Conservation (phyloP, 2,797 vertebrate species). For the Takifugu rubripes region DNA sequence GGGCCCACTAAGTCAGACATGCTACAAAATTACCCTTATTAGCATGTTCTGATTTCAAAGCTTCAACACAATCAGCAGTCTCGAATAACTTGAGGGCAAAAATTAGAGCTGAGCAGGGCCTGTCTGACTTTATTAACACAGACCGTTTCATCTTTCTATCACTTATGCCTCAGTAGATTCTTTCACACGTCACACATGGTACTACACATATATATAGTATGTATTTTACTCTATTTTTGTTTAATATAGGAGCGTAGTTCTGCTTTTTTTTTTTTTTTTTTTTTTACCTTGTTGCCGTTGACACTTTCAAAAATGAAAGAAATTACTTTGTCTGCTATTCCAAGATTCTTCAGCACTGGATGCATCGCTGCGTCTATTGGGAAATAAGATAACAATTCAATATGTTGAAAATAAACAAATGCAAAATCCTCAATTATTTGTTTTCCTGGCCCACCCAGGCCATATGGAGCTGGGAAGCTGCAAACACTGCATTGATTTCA, state of each 20-base stretch:
- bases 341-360: constrained; percentile 80
- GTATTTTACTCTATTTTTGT: constrained; percentile 22
- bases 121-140: constrained; percentile 66
- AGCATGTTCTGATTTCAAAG: constrained; percentile 51
- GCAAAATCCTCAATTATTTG: constrained; percentile 40
- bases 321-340: constrained; percentile 80
- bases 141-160: constrained; percentile 55
- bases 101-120: constrained; percentile 55
- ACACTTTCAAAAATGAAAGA: constrained; percentile 79
- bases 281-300: constrained; percentile 82
- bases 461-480: constrained; percentile 40
- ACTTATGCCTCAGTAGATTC: constrained; percentile 44
- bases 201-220: constrained; percentile 7
- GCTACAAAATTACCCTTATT: constrained; percentile 52
- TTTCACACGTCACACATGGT: constrained; percentile 32
- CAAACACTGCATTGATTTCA: constrained; percentile 14
- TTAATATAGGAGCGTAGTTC: constrained; percentile 9
- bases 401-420: constrained; percentile 40
- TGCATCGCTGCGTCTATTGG: constrained; percentile 86
- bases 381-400: constrained; percentile 33
- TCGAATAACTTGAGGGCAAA: constrained; percentile 49
- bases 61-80: constrained; percentile 52
- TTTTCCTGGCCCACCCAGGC: constrained; percentile 28
- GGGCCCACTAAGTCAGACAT: constrained; percentile 36
- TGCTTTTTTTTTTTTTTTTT: constrained; percentile 10